Conservation (phyloP, 2,113 vertebrate genomes). For the Girardinichthys multiradiatus region DNA sequence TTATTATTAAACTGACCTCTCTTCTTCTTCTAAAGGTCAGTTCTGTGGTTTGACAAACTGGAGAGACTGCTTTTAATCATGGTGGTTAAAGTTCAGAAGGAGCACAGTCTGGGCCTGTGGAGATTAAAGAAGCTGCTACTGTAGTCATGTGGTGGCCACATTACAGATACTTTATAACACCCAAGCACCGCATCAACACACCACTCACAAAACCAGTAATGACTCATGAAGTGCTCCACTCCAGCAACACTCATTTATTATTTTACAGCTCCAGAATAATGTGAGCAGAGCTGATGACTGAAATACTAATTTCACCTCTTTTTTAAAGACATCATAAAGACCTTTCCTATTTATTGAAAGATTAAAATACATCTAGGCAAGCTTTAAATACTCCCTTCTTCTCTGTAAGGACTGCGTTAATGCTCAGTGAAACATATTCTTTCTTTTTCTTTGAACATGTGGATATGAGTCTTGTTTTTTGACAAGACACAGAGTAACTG, state of each 20-base stretch:
- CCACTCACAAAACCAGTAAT: slow-evolving; percentile 33
- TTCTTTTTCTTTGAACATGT: too few species aligned
- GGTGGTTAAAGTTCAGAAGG: slow-evolving; percentile 29
- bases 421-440: too few species aligned
- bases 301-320: background rate
- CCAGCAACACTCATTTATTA: slow-evolving; percentile 9
- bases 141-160: slow-evolving; percentile 22
- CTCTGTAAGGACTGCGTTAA: too few species aligned
- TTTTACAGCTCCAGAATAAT: background rate
- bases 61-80: slow-evolving; percentile 54
- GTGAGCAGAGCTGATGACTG: background rate
- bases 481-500: too few species aligned
- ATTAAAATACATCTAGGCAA: background rate
- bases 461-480: too few species aligned
- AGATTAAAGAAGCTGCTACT: slow-evolving; percentile 52
- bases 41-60: slow-evolving; percentile 46
- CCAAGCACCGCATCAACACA: slow-evolving; percentile 15
- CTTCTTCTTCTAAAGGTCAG: slow-evolving; percentile 43
- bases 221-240: slow-evolving; percentile 26
- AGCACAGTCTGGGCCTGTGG: slow-evolving; percentile 32
- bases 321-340: background rate
- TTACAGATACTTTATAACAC: slow-evolving; percentile 30
- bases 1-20: slow-evolving; percentile 35
- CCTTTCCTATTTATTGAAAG: background rate
- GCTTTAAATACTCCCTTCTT: background rate